Evolutionary conservation across 2,888 invertebrate species (phyloP), one percentile per base, ranked within the genome.

Genomic region (Chirona hameri): DNA sequence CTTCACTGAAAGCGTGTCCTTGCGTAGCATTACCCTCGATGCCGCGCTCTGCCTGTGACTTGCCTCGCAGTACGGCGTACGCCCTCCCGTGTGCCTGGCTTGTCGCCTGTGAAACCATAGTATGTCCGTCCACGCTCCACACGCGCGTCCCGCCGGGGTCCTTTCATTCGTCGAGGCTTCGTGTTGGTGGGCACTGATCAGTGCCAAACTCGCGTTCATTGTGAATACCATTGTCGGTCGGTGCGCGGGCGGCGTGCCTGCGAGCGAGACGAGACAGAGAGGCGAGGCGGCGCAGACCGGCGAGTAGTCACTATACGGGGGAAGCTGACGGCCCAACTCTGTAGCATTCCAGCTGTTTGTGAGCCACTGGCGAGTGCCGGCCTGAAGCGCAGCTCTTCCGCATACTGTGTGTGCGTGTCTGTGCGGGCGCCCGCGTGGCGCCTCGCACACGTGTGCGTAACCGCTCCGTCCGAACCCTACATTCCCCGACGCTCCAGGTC

Each of bases 131-230:
- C 18, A 7, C 7, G 1, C 52, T 24, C 24, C 60, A 9, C 10
- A 10, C 60, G 2, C 24, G 2, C 24, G 1, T 1, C 5, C n/a
- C 24, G 24, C 24, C 60, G 24, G 10, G n/a, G 9, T 7, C 7
- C 60, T 24, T 12, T 60, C 60, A 9, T 18, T 24, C 24, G 24
- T 24, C 60, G 24, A n/a, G n/a, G 24, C 60, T 24, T 21, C 60
- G 1, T n/a, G 7, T 4, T 29, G 10, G 76, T 46, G 76, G 76
- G 76, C 76, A 76, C 76, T 76, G 24, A 7, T 12, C 46, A 10
- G 76, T 76, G 76, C 46, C 76, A 76, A 39, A 76, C 72, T 31
- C 39, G 31, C 39, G 27, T 46, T 76, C 76, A 76, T 46, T 76
- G 76, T 76, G 76, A 76, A 76, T 76, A 76, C 24, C 76, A 76